These are phyloP conservation scores for Nothoprocta perdicaria DNA, from an alignment of 2,113 vertebrate species.

Conservation along the genomic window DNA sequence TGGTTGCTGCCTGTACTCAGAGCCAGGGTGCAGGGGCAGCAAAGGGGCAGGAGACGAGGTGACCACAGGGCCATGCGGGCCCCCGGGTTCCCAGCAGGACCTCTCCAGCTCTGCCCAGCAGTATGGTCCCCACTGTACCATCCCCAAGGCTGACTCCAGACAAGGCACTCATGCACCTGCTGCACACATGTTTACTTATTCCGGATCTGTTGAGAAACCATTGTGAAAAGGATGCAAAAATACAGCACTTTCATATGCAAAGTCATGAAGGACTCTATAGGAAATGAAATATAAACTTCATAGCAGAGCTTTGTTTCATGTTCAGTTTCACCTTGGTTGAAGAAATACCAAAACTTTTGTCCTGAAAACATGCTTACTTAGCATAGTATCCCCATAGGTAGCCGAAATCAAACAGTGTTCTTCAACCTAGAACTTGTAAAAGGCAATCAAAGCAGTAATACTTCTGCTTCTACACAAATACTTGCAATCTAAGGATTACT, in stretches of 20 bases:
- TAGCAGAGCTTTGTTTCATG: background rate
- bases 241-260: background rate
- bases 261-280: background rate
- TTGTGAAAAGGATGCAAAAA: background rate
- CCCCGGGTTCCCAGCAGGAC: background rate
- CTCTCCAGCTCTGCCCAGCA: background rate
- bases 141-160: background rate
- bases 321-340: background rate
- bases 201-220: background rate
- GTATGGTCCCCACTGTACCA: accelerated
- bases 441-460: background rate
- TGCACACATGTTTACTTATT: accelerated
- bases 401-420: background rate
- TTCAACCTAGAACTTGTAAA: background rate
- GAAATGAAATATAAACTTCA: background rate
- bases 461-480: background rate
- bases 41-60: accelerated
- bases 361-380: background rate
- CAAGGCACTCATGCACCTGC: background rate
- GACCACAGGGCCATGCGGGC: too few relatives aligned
- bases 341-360: background rate
- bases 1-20: background rate
- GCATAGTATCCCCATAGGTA: background rate
- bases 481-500: background rate
- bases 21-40: too few relatives aligned